A percentile compares a stretch with the other conserved stretches of the same genome.
phyloP scores from a whole-genome alignment of 1,140 invertebrate species.

The Drosophila pectinifera region DNA sequence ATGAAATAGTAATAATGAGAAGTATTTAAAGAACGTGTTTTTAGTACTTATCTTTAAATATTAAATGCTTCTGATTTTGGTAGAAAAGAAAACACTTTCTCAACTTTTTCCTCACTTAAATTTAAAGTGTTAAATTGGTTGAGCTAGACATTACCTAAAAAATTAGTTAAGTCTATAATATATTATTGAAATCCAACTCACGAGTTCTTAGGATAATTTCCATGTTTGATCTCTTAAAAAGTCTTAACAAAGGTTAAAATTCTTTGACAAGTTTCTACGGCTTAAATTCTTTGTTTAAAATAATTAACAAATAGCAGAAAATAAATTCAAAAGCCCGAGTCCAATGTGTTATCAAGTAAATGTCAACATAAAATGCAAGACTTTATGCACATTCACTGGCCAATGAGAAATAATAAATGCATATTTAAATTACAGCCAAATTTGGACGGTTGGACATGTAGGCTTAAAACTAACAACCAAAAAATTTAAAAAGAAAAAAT shows the following conservation, averaged over 20 bases:
- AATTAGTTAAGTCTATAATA: background rate
- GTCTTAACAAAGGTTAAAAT: background rate
- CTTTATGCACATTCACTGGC: conserved; percentile 20
- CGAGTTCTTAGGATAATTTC: background rate
- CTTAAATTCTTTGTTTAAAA: background rate
- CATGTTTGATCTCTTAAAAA: too few species aligned
- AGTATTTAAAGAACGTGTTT: too few species aligned
- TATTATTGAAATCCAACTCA: background rate
- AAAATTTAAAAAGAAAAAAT: conserved; percentile 9
- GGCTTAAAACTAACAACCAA: conserved; percentile 37
- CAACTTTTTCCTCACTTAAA: too few species aligned
- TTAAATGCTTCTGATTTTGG: too few species aligned
- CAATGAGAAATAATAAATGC: conserved; percentile 51
- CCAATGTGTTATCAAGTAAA: conserved; percentile 16
- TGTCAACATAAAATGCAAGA: conserved; percentile 34
- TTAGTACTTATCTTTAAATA: too few species aligned
- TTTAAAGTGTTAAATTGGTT: too few species aligned
- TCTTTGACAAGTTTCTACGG: background rate
- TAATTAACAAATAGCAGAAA: background rate
- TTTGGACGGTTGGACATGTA: conserved; percentile 33
- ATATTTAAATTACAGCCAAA: conserved; percentile 64
- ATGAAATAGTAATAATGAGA: too few species aligned
- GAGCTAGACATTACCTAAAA: background rate
- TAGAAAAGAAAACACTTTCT: too few species aligned
- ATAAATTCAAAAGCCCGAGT: background rate